Evolutionary conservation across 2,797 vertebrate species (phyloP), one percentile per base, ranked within the genome.

Genomic region (Bucorvus abyssinicus): DNA sequence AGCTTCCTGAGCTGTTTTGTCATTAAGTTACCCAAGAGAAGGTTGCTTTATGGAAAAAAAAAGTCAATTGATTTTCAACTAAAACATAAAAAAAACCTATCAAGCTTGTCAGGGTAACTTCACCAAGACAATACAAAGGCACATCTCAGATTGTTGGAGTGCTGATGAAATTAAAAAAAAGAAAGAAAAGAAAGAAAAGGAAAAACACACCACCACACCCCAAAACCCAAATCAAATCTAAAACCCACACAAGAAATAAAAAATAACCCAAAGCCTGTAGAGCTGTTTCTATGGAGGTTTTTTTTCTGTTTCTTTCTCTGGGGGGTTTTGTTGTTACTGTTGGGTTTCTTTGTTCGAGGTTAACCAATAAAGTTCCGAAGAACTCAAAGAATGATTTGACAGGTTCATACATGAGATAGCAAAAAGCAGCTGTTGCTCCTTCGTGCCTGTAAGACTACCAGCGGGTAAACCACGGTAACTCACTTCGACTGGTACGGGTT

Each of bases 401-500:
- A 50, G 32, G 30, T 9, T 59, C 29, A 49, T 8, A 74, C 14
- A 42, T 0, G 6, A 24, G 44, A 82, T 68, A 63, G 36, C 57
- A 78, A 30, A 71, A 44, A 65, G 49, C 11, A 64, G 19, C 47
- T 26, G 10, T 44, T 85, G 64, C 18, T 94, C 64, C 61, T 49
- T 44, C n/a, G 14, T 5, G 67, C 36, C 65, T 76, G 27, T 30
- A 74, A 61, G 70, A 50, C 2, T 21, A 73, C 74, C 9, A 61
- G 12, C 63, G 60, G 47, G 53, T 13, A 93, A 24, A 70, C 10
- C 69, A 53, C 0, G 4, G 7, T 45, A 63, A 99, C 99, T 98
- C 96, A 99, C 99, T 99, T 99, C 56, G 99, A 99, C 75, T 99
- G 99, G 97, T 99, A 99, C 0, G 99, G 99, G 95, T 99, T 99